Base-by-base conservation (phyloP, 1,140 invertebrate species). In the Caenorhabditis briggsae region DNA sequence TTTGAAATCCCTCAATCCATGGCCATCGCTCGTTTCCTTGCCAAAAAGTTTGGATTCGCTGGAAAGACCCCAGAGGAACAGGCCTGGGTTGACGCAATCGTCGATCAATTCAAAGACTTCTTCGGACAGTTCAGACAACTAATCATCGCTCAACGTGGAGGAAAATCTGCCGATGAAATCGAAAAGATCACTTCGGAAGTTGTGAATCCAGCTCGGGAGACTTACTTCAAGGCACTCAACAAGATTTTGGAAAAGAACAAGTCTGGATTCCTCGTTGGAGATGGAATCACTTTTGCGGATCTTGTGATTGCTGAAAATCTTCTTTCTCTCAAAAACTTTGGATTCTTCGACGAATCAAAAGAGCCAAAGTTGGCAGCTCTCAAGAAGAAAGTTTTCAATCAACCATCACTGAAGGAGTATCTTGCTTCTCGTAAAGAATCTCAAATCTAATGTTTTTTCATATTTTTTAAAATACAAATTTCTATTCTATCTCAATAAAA, bases 31-130 rank as follows among this genome's bases (percentile, higher is more conserved):
- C 74, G 86, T 16, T 88, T 46, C 48, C 59, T 88, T 11, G 87
- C 88, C 16, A 88, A 64, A 64, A 58, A 88, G 33, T 74, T 53
- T 56, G 87, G 87, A 41, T 65, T 88, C 56, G 88, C 86, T 64
- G 88, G 88, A 50, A 87, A 88, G 53, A 74, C 48, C 46, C 48
- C 50, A 18, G 43, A 87, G 23, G 88, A 89, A 41, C 58, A 89
- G 58, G 88, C 88, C 3, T 25, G 78, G 20, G 88, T 86, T 0
- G 88, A 89, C 41, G 83, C 84, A 0, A 25, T 88, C 18, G 87
- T 59, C 5, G 87, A 88, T 33, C 70, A 85, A 59, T 86, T 61
- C 84, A 87, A 87, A 25, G 86, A 87, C 18, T 87, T 84, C 50
- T 84, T 50, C 48, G 58, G 83, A 50, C 9, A 50, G 23, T 64